A percentile compares a stretch with the other conserved stretches of the same genome.
These are phyloP conservation scores for Epinotia demarniana DNA, from an alignment of 2,888 invertebrate species.

Conservation along the genomic window DNA sequence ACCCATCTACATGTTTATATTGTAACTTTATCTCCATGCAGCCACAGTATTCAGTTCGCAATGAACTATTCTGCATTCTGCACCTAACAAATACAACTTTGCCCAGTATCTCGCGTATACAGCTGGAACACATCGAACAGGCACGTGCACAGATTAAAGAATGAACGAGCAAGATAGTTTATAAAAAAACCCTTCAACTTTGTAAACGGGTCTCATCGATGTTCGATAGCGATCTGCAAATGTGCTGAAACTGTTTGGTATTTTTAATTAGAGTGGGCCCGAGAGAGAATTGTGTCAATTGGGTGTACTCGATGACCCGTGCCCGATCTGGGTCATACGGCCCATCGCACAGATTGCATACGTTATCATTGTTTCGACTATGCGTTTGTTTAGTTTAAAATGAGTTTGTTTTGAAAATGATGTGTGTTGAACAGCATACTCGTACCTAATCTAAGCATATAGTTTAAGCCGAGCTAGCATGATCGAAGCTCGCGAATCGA, in stretches of 20 bases:
- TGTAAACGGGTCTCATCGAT: slow-evolving; percentile 25
- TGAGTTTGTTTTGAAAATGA: background rate
- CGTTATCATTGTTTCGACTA: slow-evolving; percentile 22
- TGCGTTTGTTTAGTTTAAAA: background rate
- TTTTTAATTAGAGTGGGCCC: slow-evolving; percentile 65
- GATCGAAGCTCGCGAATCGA: no score
- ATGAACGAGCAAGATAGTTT: slow-evolving; percentile 1
- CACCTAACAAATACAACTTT: slow-evolving; percentile 15
- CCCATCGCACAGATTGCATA: slow-evolving; percentile 61
- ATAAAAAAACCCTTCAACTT: background rate
- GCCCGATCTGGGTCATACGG: slow-evolving; percentile 77
- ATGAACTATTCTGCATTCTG: background rate
- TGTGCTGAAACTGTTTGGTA: slow-evolving; percentile 18
- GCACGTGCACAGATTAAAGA: no score
- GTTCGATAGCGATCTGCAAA: slow-evolving; percentile 9
- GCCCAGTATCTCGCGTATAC: slow-evolving; percentile 13
- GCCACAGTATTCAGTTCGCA: background rate
- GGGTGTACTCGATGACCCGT: slow-evolving; percentile 67
- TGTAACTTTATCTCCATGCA: background rate
- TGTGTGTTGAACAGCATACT: background rate
- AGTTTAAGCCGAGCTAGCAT: background rate
- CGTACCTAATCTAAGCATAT: background rate
- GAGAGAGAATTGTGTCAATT: slow-evolving; percentile 59
- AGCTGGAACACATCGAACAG: background rate
- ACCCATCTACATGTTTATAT: no score